Evolutionary conservation across 2,797 vertebrate species (phyloP), one percentile per base, ranked within the genome.

Genomic region (Phrynocephalus guinanensis): DNA sequence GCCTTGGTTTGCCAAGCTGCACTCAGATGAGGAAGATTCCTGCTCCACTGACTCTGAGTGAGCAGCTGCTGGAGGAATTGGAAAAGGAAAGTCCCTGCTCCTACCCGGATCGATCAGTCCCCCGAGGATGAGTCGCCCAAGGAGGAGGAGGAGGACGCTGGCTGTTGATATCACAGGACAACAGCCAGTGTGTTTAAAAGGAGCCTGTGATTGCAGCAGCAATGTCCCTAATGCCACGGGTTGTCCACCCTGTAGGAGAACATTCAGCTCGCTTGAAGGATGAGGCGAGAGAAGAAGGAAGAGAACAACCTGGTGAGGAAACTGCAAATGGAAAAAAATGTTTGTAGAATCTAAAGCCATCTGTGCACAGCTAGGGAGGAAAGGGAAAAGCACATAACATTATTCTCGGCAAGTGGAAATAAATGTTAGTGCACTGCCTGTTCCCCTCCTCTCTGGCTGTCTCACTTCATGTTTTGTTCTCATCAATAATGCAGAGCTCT

Each of bases 371-470:
- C 71, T 33, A 30, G 11, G 10, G 0, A 82, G 24, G 0, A 82
- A 38, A 30, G 3, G 33, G 1, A 3, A 86, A 22, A 52, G 4
- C 38, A 82, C 2, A 50, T 10, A 67, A 10, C 2, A 77, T 68
- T 77, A 5, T 52, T 38, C n/a, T 56, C 86, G 3, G 1, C 8
- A 68, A 52, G 13, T 82, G n/a, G 44, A 77, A 82, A 87, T 76
- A n/a, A 79, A 28, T 87, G 71, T 56, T 67, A 52, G 71, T 33
- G 8, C 72, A 50, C 50, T 79, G 86, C 79, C 60, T 0, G 79
- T 85, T 83, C 52, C 52, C 90, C 10, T n/a, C 3, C 28, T 66
- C 60, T 72, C 76, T 84, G 15, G 71, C 89, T 83, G 70, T 79
- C 0, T 77, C 79, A 87, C 38, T 80, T 73, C 76, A 26, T 50